These are phyloP conservation scores for Alligator mississippiensis DNA, from an alignment of 2,113 vertebrate genomes.

Conservation along the genomic window DNA sequence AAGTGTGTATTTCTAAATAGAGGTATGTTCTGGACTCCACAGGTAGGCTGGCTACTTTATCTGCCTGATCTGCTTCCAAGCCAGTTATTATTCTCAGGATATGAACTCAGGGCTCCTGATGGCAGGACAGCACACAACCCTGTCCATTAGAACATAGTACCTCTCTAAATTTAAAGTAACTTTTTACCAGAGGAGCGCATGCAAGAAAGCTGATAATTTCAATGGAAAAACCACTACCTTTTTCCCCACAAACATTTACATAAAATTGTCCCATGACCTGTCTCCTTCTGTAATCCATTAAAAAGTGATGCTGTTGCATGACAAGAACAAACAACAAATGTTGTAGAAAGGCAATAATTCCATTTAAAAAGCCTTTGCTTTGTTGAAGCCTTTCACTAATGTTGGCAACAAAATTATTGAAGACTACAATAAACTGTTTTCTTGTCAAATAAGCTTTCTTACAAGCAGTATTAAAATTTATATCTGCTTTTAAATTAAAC, in stretches of 20 bases:
- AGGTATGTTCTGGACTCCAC: neutral
- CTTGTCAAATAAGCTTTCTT: conserved; percentile 74
- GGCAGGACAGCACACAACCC: neutral
- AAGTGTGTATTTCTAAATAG: neutral
- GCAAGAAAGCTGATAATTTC: neutral
- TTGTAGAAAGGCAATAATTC: conserved; percentile 45
- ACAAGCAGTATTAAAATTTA: conserved; percentile 75
- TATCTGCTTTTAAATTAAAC: conserved; percentile 83
- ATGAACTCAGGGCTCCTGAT: no score
- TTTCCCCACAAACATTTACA: conserved; percentile 45
- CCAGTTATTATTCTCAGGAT: neutral
- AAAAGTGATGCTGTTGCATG: conserved; percentile 36
- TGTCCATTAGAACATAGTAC: neutral
- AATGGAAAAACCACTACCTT: neutral
- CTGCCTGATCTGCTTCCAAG: neutral
- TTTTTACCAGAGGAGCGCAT: neutral
- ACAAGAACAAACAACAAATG: conserved; percentile 50
- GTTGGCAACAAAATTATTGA: conserved; percentile 84
- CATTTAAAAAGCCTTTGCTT: conserved; percentile 70
- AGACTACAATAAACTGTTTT: conserved; percentile 72
- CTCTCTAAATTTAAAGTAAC: neutral
- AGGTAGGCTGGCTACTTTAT: neutral
- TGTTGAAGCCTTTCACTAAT: conserved; percentile 68
- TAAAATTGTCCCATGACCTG: conserved; percentile 24
- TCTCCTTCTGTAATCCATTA: conserved; percentile 50